phyloP scores from a whole-genome alignment of 2,888 invertebrate species.

The Sphaeridia pumilis region DNA sequence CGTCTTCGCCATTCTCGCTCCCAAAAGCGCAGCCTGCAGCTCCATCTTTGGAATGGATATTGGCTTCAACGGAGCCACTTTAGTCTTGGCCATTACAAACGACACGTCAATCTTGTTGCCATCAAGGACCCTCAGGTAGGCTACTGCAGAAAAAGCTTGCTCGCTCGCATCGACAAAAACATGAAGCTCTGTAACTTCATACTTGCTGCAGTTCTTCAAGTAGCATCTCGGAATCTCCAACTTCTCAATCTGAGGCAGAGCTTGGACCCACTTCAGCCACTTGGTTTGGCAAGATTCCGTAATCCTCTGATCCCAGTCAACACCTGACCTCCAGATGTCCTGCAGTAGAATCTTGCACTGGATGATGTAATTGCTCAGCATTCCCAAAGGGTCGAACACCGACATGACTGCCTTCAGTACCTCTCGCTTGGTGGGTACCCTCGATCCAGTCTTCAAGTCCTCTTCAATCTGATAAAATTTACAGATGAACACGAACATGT shows the following conservation, averaged over 20 bases:
- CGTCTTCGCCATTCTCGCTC: neutral
- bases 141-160: constrained; percentile 17
- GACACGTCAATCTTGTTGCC: neutral
- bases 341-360: constrained; percentile 36
- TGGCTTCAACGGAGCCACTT: constrained; percentile 14
- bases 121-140: constrained; percentile 17
- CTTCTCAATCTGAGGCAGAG: neutral
- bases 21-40: constrained; percentile 14
- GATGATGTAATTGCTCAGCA: constrained; percentile 33
- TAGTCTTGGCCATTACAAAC: constrained; percentile 7
- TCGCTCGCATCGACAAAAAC: constrained; percentile 25
- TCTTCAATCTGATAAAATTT: constrained; percentile 4
- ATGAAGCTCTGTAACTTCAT: constrained; percentile 14
- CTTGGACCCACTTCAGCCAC: constrained; percentile 19
- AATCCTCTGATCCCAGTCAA: constrained; percentile 36
- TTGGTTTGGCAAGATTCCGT: neutral
- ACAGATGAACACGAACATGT: constrained; percentile 13
- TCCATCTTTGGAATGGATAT: constrained; percentile 17
- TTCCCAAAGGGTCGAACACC: constrained; percentile 37
- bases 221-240: constrained; percentile 10
- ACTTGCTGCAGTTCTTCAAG: neutral
- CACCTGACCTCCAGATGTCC: constrained; percentile 32
- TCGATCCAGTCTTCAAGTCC: neutral
- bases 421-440: constrained; percentile 33
- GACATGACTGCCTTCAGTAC: constrained; percentile 30